Evolutionary conservation across 1,140 invertebrate genomes (phyloP), one percentile per base, ranked within the genome.

Genomic region (Hermatobates lingyangjiaoensis): DNA sequence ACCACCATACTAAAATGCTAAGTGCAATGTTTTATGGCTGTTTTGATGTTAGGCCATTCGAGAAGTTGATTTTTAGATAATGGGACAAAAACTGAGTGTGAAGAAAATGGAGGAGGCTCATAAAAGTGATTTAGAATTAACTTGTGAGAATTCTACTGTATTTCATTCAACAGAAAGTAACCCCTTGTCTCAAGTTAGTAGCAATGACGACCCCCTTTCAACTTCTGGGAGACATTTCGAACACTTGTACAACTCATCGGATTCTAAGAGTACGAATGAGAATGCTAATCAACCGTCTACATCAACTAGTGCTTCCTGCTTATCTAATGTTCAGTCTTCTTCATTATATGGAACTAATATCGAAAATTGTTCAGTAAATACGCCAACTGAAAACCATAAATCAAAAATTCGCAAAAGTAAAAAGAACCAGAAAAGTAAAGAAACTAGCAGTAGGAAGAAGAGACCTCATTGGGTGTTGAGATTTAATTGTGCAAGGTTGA

Each of bases 401-500:
- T 54, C 55, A 5, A 53, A n/a, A n/a, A n/a, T n/a, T n/a, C n/a
- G n/a, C n/a, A n/a, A n/a, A n/a, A 46, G 50, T 12, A 24, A 49
- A 4, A 58, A 54, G n/a, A 47, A 30, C 23, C 14, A 27, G 4
- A 52, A 53, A n/a, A 52, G 53, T 21, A 54, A 54, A 51, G 50
- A 54, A 30, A 23, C 34, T 3, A 26, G 46, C 5, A 27, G 28
- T 21, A 52, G 34, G 50, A 77, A 76, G 56, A 75, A 75, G 56
- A 68, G 69, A 24, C 71, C 70, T 44, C 73, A 74, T 61, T 77
- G 75, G 75, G 71, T 71, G n/a, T 58, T 75, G 53, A 74, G 74
- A 59, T 74, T 76, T 56, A 74, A 74, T 56, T 75, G 70, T 57
- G 66, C 71, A 2, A 73, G 74, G 48, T 71, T 68, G 39, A 74